phyloP scores from a whole-genome alignment of 2,113 vertebrate genomes.

The Perca schrenkii region DNA sequence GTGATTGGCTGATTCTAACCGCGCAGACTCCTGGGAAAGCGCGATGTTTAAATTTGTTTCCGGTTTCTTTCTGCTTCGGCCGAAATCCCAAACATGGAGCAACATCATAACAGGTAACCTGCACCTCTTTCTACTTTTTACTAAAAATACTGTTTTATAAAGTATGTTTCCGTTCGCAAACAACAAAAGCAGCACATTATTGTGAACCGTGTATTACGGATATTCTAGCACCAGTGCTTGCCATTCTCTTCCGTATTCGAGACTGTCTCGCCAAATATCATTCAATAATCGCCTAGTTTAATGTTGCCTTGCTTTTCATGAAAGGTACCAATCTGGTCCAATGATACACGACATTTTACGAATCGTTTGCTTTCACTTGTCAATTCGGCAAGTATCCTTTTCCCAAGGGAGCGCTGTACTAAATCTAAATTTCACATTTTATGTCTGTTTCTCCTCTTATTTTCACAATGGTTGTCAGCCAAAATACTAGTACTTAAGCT shows the following conservation, averaged over 20 bases:
- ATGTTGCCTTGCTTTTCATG: not conserved
- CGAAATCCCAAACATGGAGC: constrained; percentile 54
- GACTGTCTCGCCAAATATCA: not conserved
- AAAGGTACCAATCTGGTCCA: rapidly evolving
- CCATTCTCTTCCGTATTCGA: not conserved
- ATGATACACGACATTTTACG: not conserved
- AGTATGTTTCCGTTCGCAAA: not conserved
- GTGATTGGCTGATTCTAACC: constrained; percentile 63
- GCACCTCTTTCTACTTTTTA: not conserved
- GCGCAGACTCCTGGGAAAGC: constrained; percentile 55
- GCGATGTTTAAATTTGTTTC: constrained; percentile 74
- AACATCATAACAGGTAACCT: constrained; percentile 40
- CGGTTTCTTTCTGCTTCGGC: constrained; percentile 19
- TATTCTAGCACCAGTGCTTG: rapidly evolving
- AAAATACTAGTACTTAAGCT: no score
- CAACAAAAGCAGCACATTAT: not conserved
- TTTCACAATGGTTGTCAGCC: not conserved
- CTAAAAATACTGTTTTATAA: not conserved
- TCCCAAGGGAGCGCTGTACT: rapidly evolving
- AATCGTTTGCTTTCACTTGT: not conserved
- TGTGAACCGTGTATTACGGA: rapidly evolving
- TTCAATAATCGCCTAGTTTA: not conserved
- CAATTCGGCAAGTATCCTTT: not conserved
- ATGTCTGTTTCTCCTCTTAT: not conserved
- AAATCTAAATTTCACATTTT: not conserved